Conservation (phyloP, 2,888 invertebrate genomes). For the Graphium colonna region DNA sequence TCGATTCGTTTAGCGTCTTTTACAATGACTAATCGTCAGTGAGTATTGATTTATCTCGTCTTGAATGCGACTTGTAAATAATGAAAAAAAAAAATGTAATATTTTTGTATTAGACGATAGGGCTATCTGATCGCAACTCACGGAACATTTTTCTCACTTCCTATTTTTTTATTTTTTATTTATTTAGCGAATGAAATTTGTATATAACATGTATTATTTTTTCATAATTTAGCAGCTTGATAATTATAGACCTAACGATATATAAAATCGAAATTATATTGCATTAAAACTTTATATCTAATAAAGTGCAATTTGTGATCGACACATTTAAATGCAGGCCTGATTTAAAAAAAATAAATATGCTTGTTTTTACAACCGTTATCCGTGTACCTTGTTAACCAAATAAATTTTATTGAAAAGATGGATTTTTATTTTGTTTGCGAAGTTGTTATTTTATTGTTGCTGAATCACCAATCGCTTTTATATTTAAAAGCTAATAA, state of each 20-base stretch:
- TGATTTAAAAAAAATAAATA: no score
- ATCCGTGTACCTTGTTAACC: neutral
- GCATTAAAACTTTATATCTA: neutral
- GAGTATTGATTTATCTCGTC: conserved; percentile 25
- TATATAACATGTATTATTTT: conserved; percentile 7
- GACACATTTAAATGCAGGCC: no score
- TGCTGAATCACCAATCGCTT: no score
- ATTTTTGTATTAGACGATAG: conserved; percentile 41
- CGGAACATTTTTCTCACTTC: neutral
- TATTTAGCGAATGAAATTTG: conserved; percentile 6
- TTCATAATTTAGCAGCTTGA: neutral
- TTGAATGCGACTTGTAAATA: conserved; percentile 44
- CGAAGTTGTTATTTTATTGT: no score
- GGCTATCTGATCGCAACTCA: conserved; percentile 27
- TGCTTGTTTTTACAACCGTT: neutral
- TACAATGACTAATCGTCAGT: conserved; percentile 27
- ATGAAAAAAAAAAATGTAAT: conserved; percentile 42
- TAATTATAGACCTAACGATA: neutral
- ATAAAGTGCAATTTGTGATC: no score
- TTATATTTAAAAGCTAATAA: neutral
- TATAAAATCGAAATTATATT: neutral
- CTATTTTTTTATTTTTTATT: neutral
- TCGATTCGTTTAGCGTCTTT: conserved; percentile 11
- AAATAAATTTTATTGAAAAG: neutral
- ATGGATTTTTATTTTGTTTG: neutral